phyloP scores from a whole-genome alignment of 2,113 vertebrate species.

The Peromyscus maniculatus region DNA sequence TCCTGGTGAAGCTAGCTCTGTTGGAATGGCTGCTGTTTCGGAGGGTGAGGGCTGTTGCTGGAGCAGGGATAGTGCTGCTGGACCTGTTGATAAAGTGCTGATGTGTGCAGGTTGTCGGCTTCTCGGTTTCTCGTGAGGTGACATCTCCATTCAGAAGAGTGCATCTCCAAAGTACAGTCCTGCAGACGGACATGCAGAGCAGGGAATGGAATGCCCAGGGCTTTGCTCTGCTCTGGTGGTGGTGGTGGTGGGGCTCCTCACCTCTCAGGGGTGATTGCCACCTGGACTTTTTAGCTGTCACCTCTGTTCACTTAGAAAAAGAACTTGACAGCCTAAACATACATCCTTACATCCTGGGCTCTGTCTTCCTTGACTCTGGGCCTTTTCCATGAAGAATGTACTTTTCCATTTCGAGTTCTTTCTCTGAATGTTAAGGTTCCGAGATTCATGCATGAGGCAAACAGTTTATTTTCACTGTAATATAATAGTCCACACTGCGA shows the following conservation, averaged over 20 bases:
- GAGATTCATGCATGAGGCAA: background rate
- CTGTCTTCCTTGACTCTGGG: background rate
- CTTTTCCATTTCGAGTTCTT: slow-evolving; percentile 15
- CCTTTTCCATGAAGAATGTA: background rate
- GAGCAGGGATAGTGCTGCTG: fast-evolving
- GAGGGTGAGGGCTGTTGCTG: background rate
- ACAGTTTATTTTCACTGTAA: background rate
- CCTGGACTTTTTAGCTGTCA: background rate
- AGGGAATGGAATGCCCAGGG: background rate
- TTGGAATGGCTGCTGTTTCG: background rate
- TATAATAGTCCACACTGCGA: background rate
- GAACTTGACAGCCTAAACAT: background rate
- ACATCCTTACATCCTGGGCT: background rate
- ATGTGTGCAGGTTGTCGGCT: background rate
- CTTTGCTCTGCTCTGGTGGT: background rate
- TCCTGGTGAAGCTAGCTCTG: background rate
- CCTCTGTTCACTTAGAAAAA: background rate
- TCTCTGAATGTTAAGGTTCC: background rate
- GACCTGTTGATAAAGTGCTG: background rate
- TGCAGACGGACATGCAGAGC: background rate
- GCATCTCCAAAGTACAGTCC: background rate
- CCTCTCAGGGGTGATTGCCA: background rate
- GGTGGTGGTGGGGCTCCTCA: background rate
- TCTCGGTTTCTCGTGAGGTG: background rate
- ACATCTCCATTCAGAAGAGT: background rate